These are phyloP conservation scores for Ophioninae sp. DNA, from an alignment of 2,888 invertebrate species.

Conservation along the genomic window DNA sequence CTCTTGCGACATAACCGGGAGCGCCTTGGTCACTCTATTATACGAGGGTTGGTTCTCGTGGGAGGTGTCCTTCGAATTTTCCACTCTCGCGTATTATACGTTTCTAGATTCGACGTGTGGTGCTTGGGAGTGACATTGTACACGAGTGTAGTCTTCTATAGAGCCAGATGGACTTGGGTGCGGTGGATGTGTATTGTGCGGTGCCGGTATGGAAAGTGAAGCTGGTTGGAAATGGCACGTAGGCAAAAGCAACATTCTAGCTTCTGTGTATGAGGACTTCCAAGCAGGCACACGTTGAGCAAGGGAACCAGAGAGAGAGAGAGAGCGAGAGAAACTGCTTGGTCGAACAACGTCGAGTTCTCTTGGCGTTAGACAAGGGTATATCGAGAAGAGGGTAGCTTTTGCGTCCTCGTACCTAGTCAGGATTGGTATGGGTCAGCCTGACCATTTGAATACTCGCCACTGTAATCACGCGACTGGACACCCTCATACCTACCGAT, in stretches of 20 bases:
- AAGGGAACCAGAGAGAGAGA: conserved; percentile 52
- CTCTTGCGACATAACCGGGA: conserved; percentile 3
- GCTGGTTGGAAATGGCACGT: conserved; percentile 61
- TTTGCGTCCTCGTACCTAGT: conserved; percentile 59
- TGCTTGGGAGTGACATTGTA: conserved; percentile 55
- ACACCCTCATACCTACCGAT: conserved; percentile 61
- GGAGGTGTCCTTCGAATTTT: conserved; percentile 75
- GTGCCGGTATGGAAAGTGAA: conserved; percentile 57
- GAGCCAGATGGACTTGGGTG: no score
- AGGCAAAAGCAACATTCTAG: conserved; percentile 60
- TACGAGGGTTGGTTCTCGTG: conserved; percentile 68
- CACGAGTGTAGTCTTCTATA: conserved; percentile 53
- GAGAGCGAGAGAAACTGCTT: conserved; percentile 44
- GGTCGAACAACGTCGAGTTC: conserved; percentile 68
- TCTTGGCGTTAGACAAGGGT: conserved; percentile 75
- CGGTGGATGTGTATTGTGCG: conserved; percentile 46
- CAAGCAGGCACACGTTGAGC: conserved; percentile 62
- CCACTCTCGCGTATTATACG: conserved; percentile 76
- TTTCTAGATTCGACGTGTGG: conserved; percentile 74
- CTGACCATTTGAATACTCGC: conserved; percentile 81
- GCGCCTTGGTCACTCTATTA: conserved; percentile 45
- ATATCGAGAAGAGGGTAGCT: conserved; percentile 70
- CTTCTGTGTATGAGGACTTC: conserved; percentile 55
- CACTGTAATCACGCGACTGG: conserved; percentile 78
- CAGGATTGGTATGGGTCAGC: conserved; percentile 79